Percentiles rank a stretch among this genome's conserved stretches.
These are phyloP conservation scores for Odocoileus virginianus DNA, from an alignment of 2,113 vertebrate genomes.

Conservation along the genomic window DNA sequence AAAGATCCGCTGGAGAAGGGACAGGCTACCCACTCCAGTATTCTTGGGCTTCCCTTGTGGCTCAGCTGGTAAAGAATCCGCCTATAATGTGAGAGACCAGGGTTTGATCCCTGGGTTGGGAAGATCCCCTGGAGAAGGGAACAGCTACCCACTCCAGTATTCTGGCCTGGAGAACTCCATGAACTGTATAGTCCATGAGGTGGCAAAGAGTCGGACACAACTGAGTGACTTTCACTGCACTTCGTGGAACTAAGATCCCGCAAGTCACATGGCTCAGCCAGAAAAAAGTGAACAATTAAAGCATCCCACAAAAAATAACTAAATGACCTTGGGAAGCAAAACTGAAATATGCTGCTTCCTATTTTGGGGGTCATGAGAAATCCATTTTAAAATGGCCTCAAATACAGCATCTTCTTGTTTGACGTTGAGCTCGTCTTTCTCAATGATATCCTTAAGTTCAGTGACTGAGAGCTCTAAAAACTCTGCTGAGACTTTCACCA, in stretches of 20 bases:
- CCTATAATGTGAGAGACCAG: not conserved
- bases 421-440: constrained; percentile 83
- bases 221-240: not conserved
- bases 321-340: constrained; percentile 83
- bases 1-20: not conserved
- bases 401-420: constrained; percentile 82
- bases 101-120: not conserved
- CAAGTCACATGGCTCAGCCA: not conserved
- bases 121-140: not conserved
- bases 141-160: not conserved
- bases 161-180: not conserved
- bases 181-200: not conserved
- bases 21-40: not conserved
- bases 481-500: constrained; percentile 78
- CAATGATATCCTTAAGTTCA: constrained; percentile 82
- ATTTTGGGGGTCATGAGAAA: constrained; percentile 73
- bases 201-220: not conserved
- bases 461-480: constrained; percentile 82
- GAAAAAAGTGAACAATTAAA: not conserved
- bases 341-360: constrained; percentile 78
- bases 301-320: constrained; percentile 18
- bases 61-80: not conserved
- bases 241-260: not conserved
- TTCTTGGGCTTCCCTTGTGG: not conserved
- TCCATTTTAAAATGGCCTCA: constrained; percentile 85